These are phyloP conservation scores for Amblyraja radiata DNA, from an alignment of 2,797 vertebrate species.

Conservation along the genomic window DNA sequence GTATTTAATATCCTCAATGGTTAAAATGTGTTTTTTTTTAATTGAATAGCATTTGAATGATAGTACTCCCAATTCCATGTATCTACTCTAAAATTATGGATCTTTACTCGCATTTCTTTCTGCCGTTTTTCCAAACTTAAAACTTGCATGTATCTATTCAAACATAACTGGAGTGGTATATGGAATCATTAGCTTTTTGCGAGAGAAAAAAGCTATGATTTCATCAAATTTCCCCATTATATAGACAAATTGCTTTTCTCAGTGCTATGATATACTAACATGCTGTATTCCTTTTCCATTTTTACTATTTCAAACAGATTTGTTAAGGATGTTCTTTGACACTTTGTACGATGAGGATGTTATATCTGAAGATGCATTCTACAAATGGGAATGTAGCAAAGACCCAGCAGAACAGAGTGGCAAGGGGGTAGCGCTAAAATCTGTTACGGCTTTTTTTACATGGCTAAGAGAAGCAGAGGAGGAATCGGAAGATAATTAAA, in stretches of 20 bases:
- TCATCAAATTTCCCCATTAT: neutral
- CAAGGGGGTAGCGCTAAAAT: slow-evolving; percentile 89
- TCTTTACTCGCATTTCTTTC: neutral
- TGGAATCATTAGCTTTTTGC: neutral
- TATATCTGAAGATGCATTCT: slow-evolving; percentile 95
- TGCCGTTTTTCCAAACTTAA: neutral
- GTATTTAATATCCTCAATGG: neutral
- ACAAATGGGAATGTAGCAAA: slow-evolving; percentile 91
- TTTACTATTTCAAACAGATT: slow-evolving; percentile 58
- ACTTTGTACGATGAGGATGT: slow-evolving; percentile 96
- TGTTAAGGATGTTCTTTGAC: slow-evolving; percentile 96
- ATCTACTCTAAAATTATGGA: too few species aligned
- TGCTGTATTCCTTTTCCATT: neutral
- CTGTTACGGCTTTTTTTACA: slow-evolving; percentile 90
- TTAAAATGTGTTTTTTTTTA: neutral
- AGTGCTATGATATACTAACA: neutral
- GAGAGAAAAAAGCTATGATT: neutral
- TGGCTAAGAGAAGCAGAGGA: slow-evolving; percentile 96
- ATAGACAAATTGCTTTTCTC: neutral
- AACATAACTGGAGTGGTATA: neutral
- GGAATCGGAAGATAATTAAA: slow-evolving; percentile 95
- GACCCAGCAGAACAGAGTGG: slow-evolving; percentile 87
- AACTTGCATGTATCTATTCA: neutral
- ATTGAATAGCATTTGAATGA: neutral
- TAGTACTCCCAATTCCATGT: neutral